A percentile compares a stretch with the other conserved stretches of the same genome.
Evolutionary conservation across 1,140 invertebrate species (phyloP).

Genomic region (Anagrus nilaparvatae): DNA sequence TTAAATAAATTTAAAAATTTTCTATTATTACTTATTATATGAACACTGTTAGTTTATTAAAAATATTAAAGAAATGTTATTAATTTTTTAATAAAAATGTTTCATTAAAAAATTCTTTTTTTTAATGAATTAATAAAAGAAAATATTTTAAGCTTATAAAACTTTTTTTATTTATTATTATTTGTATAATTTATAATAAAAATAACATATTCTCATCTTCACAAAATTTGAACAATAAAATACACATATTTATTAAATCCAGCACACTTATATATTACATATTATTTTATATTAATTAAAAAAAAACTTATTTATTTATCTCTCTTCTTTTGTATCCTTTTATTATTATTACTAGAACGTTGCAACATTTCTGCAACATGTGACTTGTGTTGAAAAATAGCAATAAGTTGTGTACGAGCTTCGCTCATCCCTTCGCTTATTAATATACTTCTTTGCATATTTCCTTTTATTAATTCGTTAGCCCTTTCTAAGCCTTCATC

Average conservation of each 20-base stretch:
- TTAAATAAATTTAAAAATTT: too few relatives aligned
- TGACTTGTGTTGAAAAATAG: conserved; percentile 84
- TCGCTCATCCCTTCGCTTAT: conserved; percentile 86
- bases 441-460: conserved; percentile 88
- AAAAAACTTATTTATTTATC: conserved; percentile 45
- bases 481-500: conserved; percentile 60
- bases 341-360: conserved; percentile 79
- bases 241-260: conserved; percentile 5
- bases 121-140: too few relatives aligned
- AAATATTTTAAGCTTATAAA: conserved; percentile 15
- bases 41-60: too few relatives aligned
- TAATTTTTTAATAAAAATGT: too few relatives aligned
- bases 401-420: conserved; percentile 73
- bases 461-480: conserved; percentile 78
- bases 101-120: too few relatives aligned
- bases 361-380: conserved; percentile 81
- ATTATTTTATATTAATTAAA: conserved; percentile 8
- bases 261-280: conserved; percentile 10
- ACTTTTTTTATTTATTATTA: conserved; percentile 14
- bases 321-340: conserved; percentile 82
- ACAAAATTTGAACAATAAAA: conserved; percentile 7
- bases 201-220: conserved; percentile 15
- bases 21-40: too few relatives aligned
- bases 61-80: too few relatives aligned
- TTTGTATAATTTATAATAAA: conserved; percentile 18